Conservation (phyloP, 1,140 invertebrate genomes). For the Venustaconcha ellipsiformis region DNA sequence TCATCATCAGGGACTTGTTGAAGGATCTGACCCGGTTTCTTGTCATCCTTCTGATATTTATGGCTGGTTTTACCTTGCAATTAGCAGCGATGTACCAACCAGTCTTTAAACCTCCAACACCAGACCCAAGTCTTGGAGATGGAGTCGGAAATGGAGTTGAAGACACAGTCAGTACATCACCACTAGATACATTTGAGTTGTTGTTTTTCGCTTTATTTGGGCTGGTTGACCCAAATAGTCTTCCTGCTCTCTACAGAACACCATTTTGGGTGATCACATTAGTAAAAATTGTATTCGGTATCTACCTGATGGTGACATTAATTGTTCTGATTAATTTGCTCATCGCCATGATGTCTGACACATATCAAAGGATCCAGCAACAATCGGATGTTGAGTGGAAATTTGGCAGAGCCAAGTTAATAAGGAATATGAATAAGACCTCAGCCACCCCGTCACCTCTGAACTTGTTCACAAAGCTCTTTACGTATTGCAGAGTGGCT, state of each 20-base stretch:
- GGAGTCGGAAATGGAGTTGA: conserved; percentile 48
- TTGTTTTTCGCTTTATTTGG: conserved; percentile 99
- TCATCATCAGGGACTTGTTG: conserved; percentile 76
- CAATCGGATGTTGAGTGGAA: conserved; percentile 99
- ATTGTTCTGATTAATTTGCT: conserved; percentile 98
- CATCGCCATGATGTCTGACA: conserved; percentile 99
- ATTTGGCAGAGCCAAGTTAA: conserved; percentile 97
- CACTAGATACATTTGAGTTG: conserved; percentile 90
- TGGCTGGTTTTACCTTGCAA: conserved; percentile 98
- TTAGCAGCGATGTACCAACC: conserved; percentile 96
- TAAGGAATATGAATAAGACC: conserved; percentile 98
- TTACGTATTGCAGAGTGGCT: conserved; percentile 76
- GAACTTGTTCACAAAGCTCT: conserved; percentile 91
- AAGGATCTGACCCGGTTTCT: conserved; percentile 91
- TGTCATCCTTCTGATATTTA: conserved; percentile 96
- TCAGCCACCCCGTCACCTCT: conserved; percentile 97
- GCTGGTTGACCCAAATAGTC: conserved; percentile 85
- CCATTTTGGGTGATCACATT: conserved; percentile 72
- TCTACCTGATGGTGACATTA: conserved; percentile 97
- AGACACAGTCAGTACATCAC: conserved; percentile 26
- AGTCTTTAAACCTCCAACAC: conserved; percentile 69
- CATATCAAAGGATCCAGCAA: conserved; percentile 97
- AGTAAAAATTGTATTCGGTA: conserved; percentile 84
- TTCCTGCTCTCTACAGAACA: conserved; percentile 72
- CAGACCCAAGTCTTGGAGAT: conserved; percentile 39